phyloP scores from a whole-genome alignment of 1,140 invertebrate species.

The Diorhabda carinulata region DNA sequence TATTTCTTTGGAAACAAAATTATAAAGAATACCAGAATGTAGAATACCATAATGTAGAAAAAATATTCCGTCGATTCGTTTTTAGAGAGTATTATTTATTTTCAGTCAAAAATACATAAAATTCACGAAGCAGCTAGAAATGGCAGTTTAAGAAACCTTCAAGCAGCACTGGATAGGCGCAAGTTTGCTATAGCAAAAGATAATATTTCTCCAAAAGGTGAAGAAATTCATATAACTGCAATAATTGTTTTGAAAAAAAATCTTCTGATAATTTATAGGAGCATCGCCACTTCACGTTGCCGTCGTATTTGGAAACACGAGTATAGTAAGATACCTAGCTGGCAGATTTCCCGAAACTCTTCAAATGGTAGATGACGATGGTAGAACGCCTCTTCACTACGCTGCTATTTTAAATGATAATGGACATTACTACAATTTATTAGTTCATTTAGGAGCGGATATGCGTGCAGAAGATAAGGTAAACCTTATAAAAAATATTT shows the following conservation, averaged over 20 bases:
- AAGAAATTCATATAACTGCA: neutral
- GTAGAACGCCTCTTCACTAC: constrained; percentile 87
- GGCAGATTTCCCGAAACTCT: constrained; percentile 79
- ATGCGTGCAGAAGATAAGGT: constrained; percentile 78
- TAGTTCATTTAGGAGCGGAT: constrained; percentile 81
- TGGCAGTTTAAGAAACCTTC: constrained; percentile 79
- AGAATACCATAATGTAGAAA: too few species aligned
- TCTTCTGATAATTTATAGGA: constrained; percentile 48
- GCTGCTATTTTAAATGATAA: constrained; percentile 81
- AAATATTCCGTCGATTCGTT: too few species aligned
- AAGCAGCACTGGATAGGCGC: constrained; percentile 80
- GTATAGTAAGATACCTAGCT: constrained; percentile 60
- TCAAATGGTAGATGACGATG: constrained; percentile 69
- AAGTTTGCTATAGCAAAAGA: constrained; percentile 87
- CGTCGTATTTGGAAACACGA: constrained; percentile 73
- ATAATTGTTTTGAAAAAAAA: too few species aligned
- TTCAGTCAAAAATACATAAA: constrained; percentile 81
- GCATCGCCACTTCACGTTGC: constrained; percentile 91
- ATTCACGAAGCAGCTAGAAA: constrained; percentile 83
- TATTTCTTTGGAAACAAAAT: too few species aligned
- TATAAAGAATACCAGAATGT: too few species aligned
- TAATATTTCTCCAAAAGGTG: constrained; percentile 62
- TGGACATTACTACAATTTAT: constrained; percentile 81
- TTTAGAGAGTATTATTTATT: neutral
- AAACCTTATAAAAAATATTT: neutral